Evolutionary conservation across 2,113 vertebrate species (phyloP).

Genomic region (Perca schrenkii): DNA sequence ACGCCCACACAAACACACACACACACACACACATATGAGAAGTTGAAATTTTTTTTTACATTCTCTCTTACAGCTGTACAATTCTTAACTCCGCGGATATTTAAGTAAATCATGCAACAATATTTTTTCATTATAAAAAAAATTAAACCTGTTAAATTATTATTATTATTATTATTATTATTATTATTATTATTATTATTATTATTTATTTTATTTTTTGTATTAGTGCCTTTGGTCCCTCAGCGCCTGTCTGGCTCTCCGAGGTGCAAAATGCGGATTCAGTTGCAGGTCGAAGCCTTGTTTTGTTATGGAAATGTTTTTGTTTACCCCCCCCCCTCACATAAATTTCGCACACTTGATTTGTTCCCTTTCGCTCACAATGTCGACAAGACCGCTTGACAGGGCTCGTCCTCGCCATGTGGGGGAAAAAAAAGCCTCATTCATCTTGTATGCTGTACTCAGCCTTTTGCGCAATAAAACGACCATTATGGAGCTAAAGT

Average conservation of each 20-base stretch:
- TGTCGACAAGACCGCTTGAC: conserved; percentile 94
- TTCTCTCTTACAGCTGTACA: not conserved
- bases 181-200: too few relatives aligned
- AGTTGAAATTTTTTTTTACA: not conserved
- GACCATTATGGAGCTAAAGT: conserved; percentile 45
- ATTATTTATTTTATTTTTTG: not conserved
- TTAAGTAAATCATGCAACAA: not conserved
- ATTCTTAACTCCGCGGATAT: not conserved
- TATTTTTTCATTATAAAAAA: not conserved
- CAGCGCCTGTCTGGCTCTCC: conserved; percentile 86
- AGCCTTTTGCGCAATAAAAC: conserved; percentile 55
- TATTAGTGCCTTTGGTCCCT: conserved; percentile 37
- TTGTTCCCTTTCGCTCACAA: conserved; percentile 94
- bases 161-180: too few relatives aligned
- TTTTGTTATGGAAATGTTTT: conserved; percentile 98
- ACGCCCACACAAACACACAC: not conserved
- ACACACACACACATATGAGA: not conserved
- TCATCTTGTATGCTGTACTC: conserved; percentile 54
- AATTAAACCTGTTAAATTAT: not conserved
- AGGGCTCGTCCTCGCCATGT: conserved; percentile 81
- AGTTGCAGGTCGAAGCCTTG: conserved; percentile 91
- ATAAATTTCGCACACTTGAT: conserved; percentile 97
- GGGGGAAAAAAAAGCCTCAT: conserved; percentile 35
- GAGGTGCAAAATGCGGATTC: conserved; percentile 86
- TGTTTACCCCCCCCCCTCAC: conserved; percentile 96